phyloP scores from a whole-genome alignment of 2,797 vertebrate genomes.

The Protonibea diacanthus region DNA sequence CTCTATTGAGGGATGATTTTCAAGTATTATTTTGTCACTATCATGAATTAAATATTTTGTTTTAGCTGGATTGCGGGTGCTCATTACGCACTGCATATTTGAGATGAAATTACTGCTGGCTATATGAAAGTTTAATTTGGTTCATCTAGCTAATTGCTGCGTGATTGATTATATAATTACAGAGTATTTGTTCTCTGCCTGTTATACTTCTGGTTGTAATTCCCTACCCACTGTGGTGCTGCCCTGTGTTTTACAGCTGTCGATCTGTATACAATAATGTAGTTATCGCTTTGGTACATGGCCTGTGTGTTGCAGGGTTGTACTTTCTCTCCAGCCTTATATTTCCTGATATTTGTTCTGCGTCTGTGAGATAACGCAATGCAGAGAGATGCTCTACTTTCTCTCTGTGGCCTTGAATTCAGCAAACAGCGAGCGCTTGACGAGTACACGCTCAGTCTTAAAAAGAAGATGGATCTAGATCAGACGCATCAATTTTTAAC shows the following conservation, averaged over 20 bases:
- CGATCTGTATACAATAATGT: slow-evolving; percentile 2
- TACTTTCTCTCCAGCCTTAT: slow-evolving; percentile 37
- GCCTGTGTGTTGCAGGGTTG: slow-evolving; percentile 22
- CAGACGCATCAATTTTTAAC: slow-evolving; percentile 68
- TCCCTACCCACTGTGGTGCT: slow-evolving; percentile 18
- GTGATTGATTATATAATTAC: slow-evolving; percentile 78
- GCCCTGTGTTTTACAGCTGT: slow-evolving; percentile 34
- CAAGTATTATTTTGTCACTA: slow-evolving; percentile 68
- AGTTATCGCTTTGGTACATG: not conserved
- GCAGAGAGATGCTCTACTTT: slow-evolving; percentile 64
- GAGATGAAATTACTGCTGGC: slow-evolving; percentile 72
- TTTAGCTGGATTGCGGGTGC: slow-evolving; percentile 61
- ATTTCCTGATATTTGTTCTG: slow-evolving; percentile 56
- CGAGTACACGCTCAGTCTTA: slow-evolving; percentile 11
- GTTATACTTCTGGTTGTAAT: slow-evolving; percentile 47
- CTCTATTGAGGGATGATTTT: slow-evolving; percentile 61
- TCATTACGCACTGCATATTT: slow-evolving; percentile 65
- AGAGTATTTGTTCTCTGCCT: slow-evolving; percentile 67
- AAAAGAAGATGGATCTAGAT: slow-evolving; percentile 61
- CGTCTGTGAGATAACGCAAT: slow-evolving; percentile 60
- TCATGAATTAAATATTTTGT: slow-evolving; percentile 79
- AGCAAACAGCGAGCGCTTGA: slow-evolving; percentile 35
- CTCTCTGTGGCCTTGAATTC: slow-evolving; percentile 45
- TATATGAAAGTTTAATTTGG: slow-evolving; percentile 78
- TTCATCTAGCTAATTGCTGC: slow-evolving; percentile 72